Conservation (phyloP, 2,888 invertebrate genomes). For the Litoditis marina region DNA sequence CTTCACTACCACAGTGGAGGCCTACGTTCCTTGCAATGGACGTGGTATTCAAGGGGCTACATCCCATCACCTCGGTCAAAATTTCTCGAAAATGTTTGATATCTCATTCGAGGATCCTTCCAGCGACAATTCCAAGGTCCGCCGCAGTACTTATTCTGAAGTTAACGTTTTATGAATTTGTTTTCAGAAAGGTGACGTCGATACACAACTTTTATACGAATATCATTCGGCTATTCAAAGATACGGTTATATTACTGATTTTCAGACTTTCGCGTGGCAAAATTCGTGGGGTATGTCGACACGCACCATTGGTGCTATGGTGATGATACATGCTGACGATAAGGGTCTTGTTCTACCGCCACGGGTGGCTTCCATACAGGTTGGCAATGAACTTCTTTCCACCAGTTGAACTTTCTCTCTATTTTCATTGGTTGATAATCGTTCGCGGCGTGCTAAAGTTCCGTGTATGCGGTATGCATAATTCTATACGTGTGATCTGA, state of each 20-base stretch:
- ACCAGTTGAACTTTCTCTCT: too few relatives aligned
- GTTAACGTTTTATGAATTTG: conserved; percentile 1
- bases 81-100: conserved; percentile 99
- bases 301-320: conserved; percentile 80
- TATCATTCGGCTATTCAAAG: background rate
- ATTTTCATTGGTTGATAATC: too few relatives aligned
- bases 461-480: too few relatives aligned
- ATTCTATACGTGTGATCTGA: too few relatives aligned
- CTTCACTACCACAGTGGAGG: conserved; percentile 95
- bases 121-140: conserved; percentile 22
- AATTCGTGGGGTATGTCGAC: conserved; percentile 99
- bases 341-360: conserved; percentile 93
- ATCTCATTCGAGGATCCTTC: conserved; percentile 89
- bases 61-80: conserved; percentile 96
- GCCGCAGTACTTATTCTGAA: too few relatives aligned
- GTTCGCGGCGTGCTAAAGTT: too few relatives aligned
- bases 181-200: too few relatives aligned
- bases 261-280: conserved; percentile 74
- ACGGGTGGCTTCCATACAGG: conserved; percentile 80
- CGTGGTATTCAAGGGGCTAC: conserved; percentile 76
- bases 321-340: conserved; percentile 87
- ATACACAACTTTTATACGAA: background rate
- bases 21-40: conserved; percentile 71
- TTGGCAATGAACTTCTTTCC: conserved; percentile 35
- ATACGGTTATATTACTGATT: background rate